Base-by-base conservation (phyloP, 2,797 vertebrate species). In the Crypturellus tataupa region DNA sequence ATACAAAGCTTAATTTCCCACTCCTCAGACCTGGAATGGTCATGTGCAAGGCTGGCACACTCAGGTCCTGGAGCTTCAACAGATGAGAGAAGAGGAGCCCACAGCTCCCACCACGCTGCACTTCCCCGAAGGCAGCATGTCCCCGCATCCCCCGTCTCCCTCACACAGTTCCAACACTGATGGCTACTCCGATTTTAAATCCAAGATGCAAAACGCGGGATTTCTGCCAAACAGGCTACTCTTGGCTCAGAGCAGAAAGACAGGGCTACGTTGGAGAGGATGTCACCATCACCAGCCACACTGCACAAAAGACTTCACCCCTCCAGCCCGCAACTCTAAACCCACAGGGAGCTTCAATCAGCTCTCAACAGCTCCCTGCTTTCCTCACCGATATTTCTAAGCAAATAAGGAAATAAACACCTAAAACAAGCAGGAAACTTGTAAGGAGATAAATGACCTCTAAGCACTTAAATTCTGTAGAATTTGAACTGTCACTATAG, bases 391-490 rank as follows among this genome's bases (percentile, higher is more conserved):
- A 71, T 21, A 18, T 31, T 49, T 65, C 56, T 62, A 70, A 78
- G 16, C 72, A 78, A 80, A 72, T 40, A 89, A 29, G 75, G 63
- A 23, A 94, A 56, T 46, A 84, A 78, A 37, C 8, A n/a, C 7
- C 21, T 78, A 53, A 79, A 27, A 44, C 47, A 85, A 72, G 63
- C 49, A 80, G 58, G 68, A 80, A 91, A 69, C 49, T 88, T 87
- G 62, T 77, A n/a, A 75, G 72, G 64, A 90, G 70, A 84, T 47
- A 67, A 91, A 91, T 89, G 63, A 79, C 80, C 82, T 79, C 29
- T 51, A 89, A 85, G 82, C 62, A 92, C 91, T 31, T 92, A 8
- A 84, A 69, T 93, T 85, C 91, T 88, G 49, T 49, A 72, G 59
- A 81, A 93, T 81, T 91, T 63, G 42, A 68, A 85, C 73, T 75